Evolutionary conservation across 2,797 vertebrate species (phyloP).

Genomic region (Huso huso): DNA sequence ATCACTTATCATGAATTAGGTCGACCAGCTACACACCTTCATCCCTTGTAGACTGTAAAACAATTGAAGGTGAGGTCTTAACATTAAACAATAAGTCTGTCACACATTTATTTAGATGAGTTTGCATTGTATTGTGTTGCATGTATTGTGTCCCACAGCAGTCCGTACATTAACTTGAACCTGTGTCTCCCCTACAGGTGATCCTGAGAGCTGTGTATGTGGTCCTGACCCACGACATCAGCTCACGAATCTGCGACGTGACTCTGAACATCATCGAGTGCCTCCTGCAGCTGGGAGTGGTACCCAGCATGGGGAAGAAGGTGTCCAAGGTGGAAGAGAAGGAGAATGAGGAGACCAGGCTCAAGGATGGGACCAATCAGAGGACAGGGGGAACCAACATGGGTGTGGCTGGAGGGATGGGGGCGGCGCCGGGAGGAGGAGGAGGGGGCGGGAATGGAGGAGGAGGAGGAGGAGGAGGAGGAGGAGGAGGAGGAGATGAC

Average conservation of each 20-base stretch:
- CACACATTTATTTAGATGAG: too few relatives aligned
- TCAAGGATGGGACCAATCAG: slow-evolving; percentile 72
- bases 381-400: slow-evolving; percentile 58
- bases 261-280: slow-evolving; percentile 93
- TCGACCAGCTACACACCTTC: too few relatives aligned
- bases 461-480: slow-evolving; percentile 59
- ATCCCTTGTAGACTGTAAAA: too few relatives aligned
- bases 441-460: slow-evolving; percentile 53
- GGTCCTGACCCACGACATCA: slow-evolving; percentile 91
- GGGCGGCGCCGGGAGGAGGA: slow-evolving; percentile 50
- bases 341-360: slow-evolving; percentile 77
- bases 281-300: slow-evolving; percentile 87
- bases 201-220: slow-evolving; percentile 86
- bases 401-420: slow-evolving; percentile 60
- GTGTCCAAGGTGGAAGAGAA: slow-evolving; percentile 83
- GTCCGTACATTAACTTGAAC: too few relatives aligned
- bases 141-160: too few relatives aligned
- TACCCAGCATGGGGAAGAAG: slow-evolving; percentile 81
- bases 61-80: too few relatives aligned
- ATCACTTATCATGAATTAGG: too few relatives aligned
- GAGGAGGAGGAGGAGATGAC: slow-evolving; percentile 75
- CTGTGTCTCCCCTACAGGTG: slow-evolving; percentile 53
- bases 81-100: too few relatives aligned
- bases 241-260: slow-evolving; percentile 91
- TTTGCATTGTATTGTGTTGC: too few relatives aligned